Evolutionary conservation across 2,113 vertebrate species (phyloP).

Genomic region (Tupaia tana): DNA sequence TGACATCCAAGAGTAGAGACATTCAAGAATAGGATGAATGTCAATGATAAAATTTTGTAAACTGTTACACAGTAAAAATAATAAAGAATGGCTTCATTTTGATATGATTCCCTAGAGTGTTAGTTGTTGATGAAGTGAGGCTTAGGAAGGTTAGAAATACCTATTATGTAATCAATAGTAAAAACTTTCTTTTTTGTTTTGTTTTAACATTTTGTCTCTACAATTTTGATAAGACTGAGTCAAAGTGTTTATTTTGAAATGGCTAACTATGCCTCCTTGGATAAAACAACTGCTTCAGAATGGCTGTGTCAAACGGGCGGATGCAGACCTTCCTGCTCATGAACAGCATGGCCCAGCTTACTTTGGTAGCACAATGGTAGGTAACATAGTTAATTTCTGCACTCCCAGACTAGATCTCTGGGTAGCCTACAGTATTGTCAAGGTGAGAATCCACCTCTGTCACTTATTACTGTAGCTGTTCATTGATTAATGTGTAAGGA

Average conservation of each 20-base stretch:
- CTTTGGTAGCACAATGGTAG: background rate
- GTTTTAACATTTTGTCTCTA: background rate
- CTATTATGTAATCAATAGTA: background rate
- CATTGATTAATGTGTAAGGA: background rate
- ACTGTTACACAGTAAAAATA: background rate
- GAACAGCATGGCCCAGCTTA: background rate
- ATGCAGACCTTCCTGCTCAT: background rate
- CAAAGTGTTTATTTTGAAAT: background rate
- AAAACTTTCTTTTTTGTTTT: background rate
- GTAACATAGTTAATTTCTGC: background rate
- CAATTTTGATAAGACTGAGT: background rate
- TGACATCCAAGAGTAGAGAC: background rate
- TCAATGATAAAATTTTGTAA: background rate
- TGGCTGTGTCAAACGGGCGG: background rate
- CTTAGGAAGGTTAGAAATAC: background rate
- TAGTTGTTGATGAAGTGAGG: background rate
- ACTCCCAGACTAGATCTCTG: background rate
- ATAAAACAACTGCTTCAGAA: background rate
- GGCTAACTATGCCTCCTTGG: background rate
- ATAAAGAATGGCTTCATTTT: background rate
- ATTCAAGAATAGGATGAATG: background rate
- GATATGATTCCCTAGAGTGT: background rate
- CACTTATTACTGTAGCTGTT: background rate
- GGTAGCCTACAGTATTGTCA: no score
- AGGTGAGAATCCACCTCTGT: background rate